Percentiles rank a stretch among this genome's conserved stretches.
Conservation (phyloP, 1,140 invertebrate genomes). For the Alviniconcha marisindica region DNA sequence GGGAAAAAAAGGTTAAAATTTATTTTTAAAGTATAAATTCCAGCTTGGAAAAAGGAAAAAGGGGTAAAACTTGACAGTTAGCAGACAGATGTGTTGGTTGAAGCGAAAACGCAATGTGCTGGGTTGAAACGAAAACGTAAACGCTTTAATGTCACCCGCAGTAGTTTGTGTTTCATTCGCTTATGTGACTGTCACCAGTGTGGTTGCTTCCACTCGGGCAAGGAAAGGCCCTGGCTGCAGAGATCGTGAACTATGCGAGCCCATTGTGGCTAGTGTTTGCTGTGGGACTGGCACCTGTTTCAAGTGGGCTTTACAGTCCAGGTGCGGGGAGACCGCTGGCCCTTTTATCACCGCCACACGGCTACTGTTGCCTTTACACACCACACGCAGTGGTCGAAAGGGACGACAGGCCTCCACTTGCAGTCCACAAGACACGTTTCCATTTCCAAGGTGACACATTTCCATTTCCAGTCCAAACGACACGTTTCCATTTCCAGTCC, state of each 20-base stretch:
- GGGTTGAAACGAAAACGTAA: not conserved
- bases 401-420: too few relatives aligned
- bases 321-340: not conserved
- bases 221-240: not conserved
- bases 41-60: too few relatives aligned
- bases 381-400: not conserved
- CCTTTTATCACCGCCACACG: not conserved
- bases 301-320: slow-evolving; percentile 31
- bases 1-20: too few relatives aligned
- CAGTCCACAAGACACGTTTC: too few relatives aligned
- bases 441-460: too few relatives aligned
- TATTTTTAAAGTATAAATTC: too few relatives aligned
- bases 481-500: too few relatives aligned
- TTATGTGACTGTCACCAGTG: not conserved
- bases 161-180: not conserved
- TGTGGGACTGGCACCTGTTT: slow-evolving; percentile 18
- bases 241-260: not conserved
- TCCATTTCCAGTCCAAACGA: too few relatives aligned
- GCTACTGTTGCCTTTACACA: too few relatives aligned
- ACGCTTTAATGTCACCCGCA: not conserved
- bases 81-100: not conserved
- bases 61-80: not conserved
- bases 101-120: not conserved
- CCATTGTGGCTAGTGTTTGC: slow-evolving; percentile 7
- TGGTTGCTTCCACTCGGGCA: not conserved